phyloP scores from a whole-genome alignment of 2,113 vertebrate species.

The Phylloscopus trochilus region DNA sequence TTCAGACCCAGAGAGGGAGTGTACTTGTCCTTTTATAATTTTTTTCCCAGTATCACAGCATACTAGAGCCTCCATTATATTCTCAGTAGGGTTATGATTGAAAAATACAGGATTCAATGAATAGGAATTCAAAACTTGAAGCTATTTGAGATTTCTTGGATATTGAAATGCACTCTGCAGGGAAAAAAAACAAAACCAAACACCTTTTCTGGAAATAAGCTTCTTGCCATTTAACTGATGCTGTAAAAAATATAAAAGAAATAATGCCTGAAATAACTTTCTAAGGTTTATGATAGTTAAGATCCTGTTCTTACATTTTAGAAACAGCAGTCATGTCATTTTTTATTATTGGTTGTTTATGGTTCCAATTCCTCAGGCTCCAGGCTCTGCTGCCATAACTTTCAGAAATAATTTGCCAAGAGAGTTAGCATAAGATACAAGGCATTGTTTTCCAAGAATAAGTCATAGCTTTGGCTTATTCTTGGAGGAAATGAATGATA shows the following conservation, averaged over 20 bases:
- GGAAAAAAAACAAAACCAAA: not conserved
- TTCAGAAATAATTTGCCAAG: not conserved
- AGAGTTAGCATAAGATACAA: not conserved
- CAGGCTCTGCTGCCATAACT: not conserved
- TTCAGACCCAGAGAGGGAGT: not conserved
- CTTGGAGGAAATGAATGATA: not conserved
- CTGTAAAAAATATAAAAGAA: not conserved
- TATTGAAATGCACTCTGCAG: not conserved
- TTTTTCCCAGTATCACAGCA: not conserved
- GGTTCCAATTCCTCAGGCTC: not conserved
- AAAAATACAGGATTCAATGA: constrained; percentile 8
- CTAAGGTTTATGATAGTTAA: not conserved
- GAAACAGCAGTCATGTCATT: not conserved
- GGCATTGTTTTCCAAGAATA: not conserved
- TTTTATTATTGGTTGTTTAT: not conserved
- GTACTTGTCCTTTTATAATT: not conserved
- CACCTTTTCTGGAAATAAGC: not conserved
- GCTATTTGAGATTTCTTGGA: not conserved
- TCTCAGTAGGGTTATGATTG: not conserved
- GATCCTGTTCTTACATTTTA: not conserved
- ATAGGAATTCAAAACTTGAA: not conserved
- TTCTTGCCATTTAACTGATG: not conserved
- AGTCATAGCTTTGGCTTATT: not conserved
- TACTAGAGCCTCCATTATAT: not conserved
- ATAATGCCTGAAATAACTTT: not conserved